phyloP scores from a whole-genome alignment of 2,888 invertebrate species.

The Cheilosia grossa region DNA sequence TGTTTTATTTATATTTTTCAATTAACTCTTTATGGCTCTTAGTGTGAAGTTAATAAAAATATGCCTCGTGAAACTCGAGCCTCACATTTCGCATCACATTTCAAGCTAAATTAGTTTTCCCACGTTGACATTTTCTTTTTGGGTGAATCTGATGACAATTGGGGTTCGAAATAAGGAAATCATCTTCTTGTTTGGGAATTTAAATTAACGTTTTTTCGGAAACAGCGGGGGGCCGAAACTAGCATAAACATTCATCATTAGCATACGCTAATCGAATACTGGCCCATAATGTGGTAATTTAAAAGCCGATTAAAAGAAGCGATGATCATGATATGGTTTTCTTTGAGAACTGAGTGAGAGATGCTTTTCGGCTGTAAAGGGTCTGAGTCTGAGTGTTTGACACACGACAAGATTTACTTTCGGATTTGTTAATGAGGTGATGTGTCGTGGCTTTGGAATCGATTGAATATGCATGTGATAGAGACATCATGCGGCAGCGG shows the following conservation, averaged over 20 bases:
- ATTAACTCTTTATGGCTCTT: conserved; percentile 21
- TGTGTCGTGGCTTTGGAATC: not conserved
- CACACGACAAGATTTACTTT: conserved; percentile 20
- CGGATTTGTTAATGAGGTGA: not conserved
- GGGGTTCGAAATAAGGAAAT: conserved; percentile 24
- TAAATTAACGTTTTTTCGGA: conserved; percentile 9
- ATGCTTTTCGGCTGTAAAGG: not conserved
- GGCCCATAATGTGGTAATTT: conserved; percentile 28
- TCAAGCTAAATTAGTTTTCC: not conserved
- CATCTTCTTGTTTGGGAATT: conserved; percentile 9
- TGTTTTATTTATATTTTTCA: conserved; percentile 8
- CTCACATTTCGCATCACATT: not conserved
- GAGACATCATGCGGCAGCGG: conserved; percentile 2
- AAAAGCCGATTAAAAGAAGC: conserved; percentile 19
- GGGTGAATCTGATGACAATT: not conserved
- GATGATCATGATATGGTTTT: conserved; percentile 33
- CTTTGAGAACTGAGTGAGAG: not conserved
- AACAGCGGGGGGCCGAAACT: conserved; percentile 1
- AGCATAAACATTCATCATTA: conserved; percentile 19
- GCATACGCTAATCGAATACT: conserved; percentile 12
- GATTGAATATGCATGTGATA: conserved; percentile 14
- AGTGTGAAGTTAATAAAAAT: conserved; percentile 31
- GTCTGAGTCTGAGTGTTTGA: not conserved
- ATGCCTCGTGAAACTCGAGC: not conserved
- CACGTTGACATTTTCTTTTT: not conserved